These are phyloP conservation scores for Etheostoma perlongum DNA, from an alignment of 2,797 vertebrate genomes.

Conservation along the genomic window DNA sequence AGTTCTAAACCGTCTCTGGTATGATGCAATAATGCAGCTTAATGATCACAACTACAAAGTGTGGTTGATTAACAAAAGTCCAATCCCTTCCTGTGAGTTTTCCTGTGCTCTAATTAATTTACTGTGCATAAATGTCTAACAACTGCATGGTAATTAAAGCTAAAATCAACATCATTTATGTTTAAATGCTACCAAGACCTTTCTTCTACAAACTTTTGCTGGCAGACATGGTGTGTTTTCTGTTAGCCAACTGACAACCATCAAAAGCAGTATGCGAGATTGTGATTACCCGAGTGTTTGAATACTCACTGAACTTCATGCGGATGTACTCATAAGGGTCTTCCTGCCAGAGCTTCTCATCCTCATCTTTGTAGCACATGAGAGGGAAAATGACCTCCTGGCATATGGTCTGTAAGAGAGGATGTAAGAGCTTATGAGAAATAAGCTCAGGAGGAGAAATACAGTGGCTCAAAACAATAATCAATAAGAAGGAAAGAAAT, in stretches of 20 bases:
- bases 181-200: neutral
- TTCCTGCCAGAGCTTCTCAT: constrained; percentile 97
- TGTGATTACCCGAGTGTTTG: neutral
- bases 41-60: neutral
- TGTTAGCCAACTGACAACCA: neutral
- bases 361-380: constrained; percentile 99
- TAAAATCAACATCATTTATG: neutral
- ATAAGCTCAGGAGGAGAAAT: neutral
- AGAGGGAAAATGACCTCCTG: constrained; percentile 97
- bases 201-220: neutral
- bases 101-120: neutral
- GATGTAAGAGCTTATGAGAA: neutral
- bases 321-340: constrained; percentile 97
- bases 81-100: neutral
- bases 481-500: neutral
- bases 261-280: too few species aligned
- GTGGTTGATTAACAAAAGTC: neutral
- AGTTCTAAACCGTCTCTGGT: neutral
- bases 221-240: too few species aligned
- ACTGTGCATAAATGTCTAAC: neutral
- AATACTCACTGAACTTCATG: constrained; percentile 96
- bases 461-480: neutral
- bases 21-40: too few species aligned
- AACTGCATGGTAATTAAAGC: neutral
- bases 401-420: constrained; percentile 87